Conservation (phyloP, 2,797 vertebrate species). For the Anas flavirostris region DNA sequence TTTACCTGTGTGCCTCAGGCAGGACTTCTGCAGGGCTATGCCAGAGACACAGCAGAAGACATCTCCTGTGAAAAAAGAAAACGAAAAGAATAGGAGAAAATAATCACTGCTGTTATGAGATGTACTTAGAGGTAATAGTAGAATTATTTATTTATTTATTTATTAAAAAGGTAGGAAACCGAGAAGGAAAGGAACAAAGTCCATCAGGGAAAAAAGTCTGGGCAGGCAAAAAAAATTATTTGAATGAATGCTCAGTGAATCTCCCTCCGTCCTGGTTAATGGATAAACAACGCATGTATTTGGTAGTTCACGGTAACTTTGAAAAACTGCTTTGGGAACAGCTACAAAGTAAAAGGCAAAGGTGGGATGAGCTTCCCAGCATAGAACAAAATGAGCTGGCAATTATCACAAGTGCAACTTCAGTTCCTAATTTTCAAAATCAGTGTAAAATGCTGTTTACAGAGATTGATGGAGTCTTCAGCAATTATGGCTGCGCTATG, state of each 20-base stretch:
- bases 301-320: neutral
- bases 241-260: neutral
- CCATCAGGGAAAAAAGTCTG: neutral
- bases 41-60: neutral
- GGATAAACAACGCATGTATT: neutral
- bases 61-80: neutral
- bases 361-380: neutral
- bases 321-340: neutral
- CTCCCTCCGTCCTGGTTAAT: neutral
- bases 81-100: rapidly evolving
- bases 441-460: conserved; percentile 29
- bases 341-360: neutral
- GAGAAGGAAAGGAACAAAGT: neutral
- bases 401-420: neutral
- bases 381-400: neutral
- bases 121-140: neutral
- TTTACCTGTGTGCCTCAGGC: neutral
- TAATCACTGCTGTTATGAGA: neutral
- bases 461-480: neutral
- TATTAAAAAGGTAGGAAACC: neutral
- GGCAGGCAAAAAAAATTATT: neutral
- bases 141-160: no score
- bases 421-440: conserved; percentile 28
- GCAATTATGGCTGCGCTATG: neutral
- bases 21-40: neutral